Base-by-base conservation (phyloP, 1,140 invertebrate genomes). In the Mesaphorura yosii region DNA sequence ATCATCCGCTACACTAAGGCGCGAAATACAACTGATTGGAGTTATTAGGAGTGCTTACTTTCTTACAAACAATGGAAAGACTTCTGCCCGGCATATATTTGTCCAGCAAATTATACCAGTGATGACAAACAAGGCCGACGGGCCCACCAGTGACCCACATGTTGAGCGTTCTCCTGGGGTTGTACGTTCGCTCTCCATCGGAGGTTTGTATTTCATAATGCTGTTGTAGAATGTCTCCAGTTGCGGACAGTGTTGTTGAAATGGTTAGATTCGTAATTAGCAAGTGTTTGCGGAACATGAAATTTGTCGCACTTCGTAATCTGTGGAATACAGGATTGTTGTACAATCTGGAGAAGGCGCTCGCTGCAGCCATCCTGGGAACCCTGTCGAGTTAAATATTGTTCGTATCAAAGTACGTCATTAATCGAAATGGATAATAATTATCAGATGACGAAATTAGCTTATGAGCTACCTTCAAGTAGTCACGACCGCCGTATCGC, bases 241-340 rank as follows among this genome's bases (percentile, higher is more conserved):
- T 55, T 14, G 77, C 80, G 48, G 86, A 88, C 25, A 91, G 73
- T 2, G 70, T 72, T 52, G 83, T 66, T 3, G 87, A 90, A 67
- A 93, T 83, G 3, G 77, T 75, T n/a, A 88, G 76, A 73, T 93
- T 93, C 42, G 88, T 92, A 50, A 82, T 74, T 10, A 93, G 71
- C 42, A 93, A 72, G 72, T 86, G 82, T 68, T 80, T 85, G 26
- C 53, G 48, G 42, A 66, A 66, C 51, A 65, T 44, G 38, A 39
- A 56, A 20, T 45, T 48, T 15, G 55, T 57, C 27, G 38, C 48
- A 17, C 14, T 26, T 29, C 49, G 22, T 12, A 57, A 19, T 41
- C 48, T 56, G 6, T 40, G 40, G 4, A 55, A 23, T 0, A 53
- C 10, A 1, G 25, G 14, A 20, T 26, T 59, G 14, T 56, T 39